These are phyloP conservation scores for Dolomedes plantarius DNA, from an alignment of 2,888 invertebrate genomes.

Conservation along the genomic window DNA sequence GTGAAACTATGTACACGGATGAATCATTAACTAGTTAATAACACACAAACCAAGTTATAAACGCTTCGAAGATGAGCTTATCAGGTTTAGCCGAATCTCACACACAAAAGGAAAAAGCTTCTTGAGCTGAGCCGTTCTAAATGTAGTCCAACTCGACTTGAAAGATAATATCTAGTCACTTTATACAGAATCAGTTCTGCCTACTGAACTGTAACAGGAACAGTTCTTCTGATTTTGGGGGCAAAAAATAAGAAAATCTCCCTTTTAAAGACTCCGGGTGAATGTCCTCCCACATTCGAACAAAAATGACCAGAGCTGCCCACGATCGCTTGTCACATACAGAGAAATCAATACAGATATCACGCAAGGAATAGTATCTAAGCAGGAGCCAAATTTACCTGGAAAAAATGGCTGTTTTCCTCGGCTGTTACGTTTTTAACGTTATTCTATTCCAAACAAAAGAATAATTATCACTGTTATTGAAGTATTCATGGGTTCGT, in stretches of 20 bases:
- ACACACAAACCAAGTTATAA: too few relatives aligned
- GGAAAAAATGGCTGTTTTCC: too few relatives aligned
- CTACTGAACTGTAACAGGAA: constrained; percentile 1
- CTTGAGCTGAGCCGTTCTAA: too few relatives aligned
- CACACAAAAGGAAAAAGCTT: too few relatives aligned
- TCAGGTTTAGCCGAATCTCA: too few relatives aligned
- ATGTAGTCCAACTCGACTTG: not conserved
- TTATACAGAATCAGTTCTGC: not conserved
- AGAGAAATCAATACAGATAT: not conserved
- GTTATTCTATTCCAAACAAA: too few relatives aligned
- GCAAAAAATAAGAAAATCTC: not conserved
- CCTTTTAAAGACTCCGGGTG: not conserved
- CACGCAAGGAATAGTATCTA: not conserved
- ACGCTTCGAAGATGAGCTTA: too few relatives aligned
- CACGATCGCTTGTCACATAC: not conserved
- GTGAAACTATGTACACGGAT: too few relatives aligned
- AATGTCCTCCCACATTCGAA: not conserved
- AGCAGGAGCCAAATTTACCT: too few relatives aligned
- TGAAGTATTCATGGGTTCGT: not conserved
- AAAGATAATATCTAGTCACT: not conserved
- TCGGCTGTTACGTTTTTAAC: too few relatives aligned
- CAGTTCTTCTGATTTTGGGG: not conserved
- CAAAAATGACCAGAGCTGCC: not conserved
- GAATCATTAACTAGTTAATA: too few relatives aligned
- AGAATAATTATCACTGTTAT: not conserved